A percentile compares a stretch with the other conserved stretches of the same genome.
Conservation (phyloP, 2,113 vertebrate genomes). For the Pomatostomus ruficeps region DNA sequence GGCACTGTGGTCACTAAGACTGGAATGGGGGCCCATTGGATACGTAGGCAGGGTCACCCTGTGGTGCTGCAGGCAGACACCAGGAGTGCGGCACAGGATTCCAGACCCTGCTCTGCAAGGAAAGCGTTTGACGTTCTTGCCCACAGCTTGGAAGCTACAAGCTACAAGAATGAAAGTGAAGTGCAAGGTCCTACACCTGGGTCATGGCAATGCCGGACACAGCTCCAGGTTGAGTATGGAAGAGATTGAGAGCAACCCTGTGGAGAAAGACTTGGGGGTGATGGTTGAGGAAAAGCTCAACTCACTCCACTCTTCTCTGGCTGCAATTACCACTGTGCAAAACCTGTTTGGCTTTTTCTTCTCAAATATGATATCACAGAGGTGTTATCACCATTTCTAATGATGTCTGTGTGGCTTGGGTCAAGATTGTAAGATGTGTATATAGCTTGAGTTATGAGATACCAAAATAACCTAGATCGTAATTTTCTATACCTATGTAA, state of each 20-base stretch:
- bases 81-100: fast-evolving
- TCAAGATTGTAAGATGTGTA: no score
- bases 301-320: not conserved
- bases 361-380: not conserved
- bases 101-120: not conserved
- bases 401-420: no score
- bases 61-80: not conserved
- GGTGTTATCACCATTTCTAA: not conserved
- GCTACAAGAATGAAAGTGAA: not conserved
- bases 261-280: not conserved
- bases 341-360: not conserved
- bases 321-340: not conserved
- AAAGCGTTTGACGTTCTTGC: not conserved
- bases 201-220: not conserved
- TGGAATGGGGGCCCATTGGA: not conserved
- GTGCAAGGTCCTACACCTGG: not conserved
- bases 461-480: no score
- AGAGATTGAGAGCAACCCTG: not conserved
- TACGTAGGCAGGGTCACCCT: fast-evolving
- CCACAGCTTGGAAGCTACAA: not conserved
- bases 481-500: no score
- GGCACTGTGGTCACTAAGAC: not conserved
- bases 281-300: not conserved
- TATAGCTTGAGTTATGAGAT: no score
- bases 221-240: not conserved